These are phyloP conservation scores for Reticulitermes speratus DNA, from an alignment of 1,140 invertebrate genomes.

Conservation along the genomic window DNA sequence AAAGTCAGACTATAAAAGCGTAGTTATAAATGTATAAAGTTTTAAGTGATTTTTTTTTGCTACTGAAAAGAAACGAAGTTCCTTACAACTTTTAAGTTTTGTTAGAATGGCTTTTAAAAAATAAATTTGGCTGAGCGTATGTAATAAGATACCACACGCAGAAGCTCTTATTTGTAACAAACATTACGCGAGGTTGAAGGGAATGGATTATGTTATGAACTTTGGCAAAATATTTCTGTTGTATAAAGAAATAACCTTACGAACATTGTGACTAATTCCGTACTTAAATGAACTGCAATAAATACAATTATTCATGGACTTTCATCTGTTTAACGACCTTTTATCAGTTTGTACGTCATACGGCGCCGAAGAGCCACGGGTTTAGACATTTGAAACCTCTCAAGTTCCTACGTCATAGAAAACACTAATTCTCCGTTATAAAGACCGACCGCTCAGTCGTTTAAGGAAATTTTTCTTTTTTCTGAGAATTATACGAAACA, in stretches of 20 bases:
- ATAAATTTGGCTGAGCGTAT: neutral
- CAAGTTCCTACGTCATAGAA: too few species aligned
- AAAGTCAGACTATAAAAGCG: constrained; percentile 25
- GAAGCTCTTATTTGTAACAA: neutral
- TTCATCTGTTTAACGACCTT: too few species aligned
- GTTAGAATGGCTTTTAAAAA: neutral
- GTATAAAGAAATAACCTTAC: neutral
- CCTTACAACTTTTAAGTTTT: constrained; percentile 18
- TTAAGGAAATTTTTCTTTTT: too few species aligned
- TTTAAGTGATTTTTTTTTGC: constrained; percentile 25
- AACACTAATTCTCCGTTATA: too few species aligned
- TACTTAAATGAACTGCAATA: too few species aligned
- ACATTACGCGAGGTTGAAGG: neutral
- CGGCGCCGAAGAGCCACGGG: too few species aligned
- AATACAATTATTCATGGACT: too few species aligned
- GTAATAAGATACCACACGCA: neutral
- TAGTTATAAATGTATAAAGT: constrained; percentile 34
- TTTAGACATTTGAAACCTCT: too few species aligned
- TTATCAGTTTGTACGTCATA: too few species aligned
- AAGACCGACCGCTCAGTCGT: too few species aligned
- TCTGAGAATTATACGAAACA: too few species aligned
- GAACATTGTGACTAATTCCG: too few species aligned
- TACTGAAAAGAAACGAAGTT: constrained; percentile 2
- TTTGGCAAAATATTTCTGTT: neutral
- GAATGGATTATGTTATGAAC: neutral